These are phyloP conservation scores for Aradophagus sp. DNA, from an alignment of 1,140 invertebrate species.

Conservation along the genomic window DNA sequence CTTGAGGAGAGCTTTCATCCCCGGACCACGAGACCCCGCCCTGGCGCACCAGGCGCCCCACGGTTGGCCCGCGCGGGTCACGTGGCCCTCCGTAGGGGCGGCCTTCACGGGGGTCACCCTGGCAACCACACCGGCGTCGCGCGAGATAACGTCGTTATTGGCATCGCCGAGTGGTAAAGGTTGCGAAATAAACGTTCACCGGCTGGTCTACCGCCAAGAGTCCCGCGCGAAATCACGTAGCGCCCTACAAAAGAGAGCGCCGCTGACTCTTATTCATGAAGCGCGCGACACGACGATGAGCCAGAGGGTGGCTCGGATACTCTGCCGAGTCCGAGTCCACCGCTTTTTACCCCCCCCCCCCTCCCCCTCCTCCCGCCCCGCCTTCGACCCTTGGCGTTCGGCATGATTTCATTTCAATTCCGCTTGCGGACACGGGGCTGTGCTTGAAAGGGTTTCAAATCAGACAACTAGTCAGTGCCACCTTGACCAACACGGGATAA, in stretches of 20 bases:
- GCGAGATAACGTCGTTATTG: constrained; percentile 70
- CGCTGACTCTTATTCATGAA: constrained; percentile 69
- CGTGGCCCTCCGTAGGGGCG: constrained; percentile 59
- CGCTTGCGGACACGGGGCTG: no score
- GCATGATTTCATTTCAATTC: constrained; percentile 49
- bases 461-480: no score
- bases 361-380: constrained; percentile 25
- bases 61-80: constrained; percentile 65
- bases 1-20: constrained; percentile 66
- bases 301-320: constrained; percentile 13
- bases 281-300: constrained; percentile 28
- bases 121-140: constrained; percentile 65
- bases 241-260: constrained; percentile 57
- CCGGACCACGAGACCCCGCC: constrained; percentile 63
- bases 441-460: no score
- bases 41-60: constrained; percentile 55
- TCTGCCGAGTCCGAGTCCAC: constrained; percentile 5
- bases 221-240: constrained; percentile 72
- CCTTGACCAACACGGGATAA: no score
- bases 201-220: constrained; percentile 73
- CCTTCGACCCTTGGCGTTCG: constrained; percentile 42
- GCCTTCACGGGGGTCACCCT: constrained; percentile 62
- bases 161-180: constrained; percentile 65
- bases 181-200: constrained; percentile 73
- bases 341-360: constrained; percentile 13